Evolutionary conservation across 1,140 invertebrate genomes (phyloP).

Genomic region (Apis dorsata): DNA sequence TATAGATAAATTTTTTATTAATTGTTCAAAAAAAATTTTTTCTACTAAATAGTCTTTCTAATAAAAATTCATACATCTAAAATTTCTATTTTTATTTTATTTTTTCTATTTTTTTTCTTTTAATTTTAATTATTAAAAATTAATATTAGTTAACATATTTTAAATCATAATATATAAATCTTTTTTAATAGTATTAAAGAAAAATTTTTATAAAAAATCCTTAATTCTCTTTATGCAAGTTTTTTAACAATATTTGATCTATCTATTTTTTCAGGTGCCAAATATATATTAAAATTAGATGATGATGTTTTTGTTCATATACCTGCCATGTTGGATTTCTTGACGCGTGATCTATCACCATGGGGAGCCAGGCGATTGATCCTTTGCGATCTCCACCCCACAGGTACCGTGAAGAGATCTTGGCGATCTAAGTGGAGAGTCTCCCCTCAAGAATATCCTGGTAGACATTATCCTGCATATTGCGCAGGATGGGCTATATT

Average conservation of each 20-base stretch:
- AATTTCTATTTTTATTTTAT: too few relatives aligned
- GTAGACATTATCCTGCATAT: constrained; percentile 85
- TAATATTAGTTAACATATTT: too few relatives aligned
- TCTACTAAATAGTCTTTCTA: too few relatives aligned
- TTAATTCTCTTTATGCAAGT: too few relatives aligned
- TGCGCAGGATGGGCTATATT: constrained; percentile 89
- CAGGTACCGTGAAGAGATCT: constrained; percentile 81
- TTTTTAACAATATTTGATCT: not conserved
- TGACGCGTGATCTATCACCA: constrained; percentile 81
- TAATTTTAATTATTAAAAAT: too few relatives aligned
- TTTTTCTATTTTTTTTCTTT: too few relatives aligned
- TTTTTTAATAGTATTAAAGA: too few relatives aligned
- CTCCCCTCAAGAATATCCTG: constrained; percentile 84
- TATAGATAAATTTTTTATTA: too few relatives aligned
- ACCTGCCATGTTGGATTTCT: constrained; percentile 83
- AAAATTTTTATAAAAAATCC: too few relatives aligned
- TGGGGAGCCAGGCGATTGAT: constrained; percentile 82
- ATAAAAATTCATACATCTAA: too few relatives aligned
- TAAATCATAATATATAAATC: too few relatives aligned
- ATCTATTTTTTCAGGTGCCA: constrained; percentile 79
- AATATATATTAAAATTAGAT: constrained; percentile 89
- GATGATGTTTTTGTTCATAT: constrained; percentile 90
- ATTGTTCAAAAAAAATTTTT: too few relatives aligned
- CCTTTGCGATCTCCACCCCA: constrained; percentile 80
- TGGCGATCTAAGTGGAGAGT: constrained; percentile 90